Conservation (phyloP, 1,140 invertebrate genomes). For the Drosophila repleta region DNA sequence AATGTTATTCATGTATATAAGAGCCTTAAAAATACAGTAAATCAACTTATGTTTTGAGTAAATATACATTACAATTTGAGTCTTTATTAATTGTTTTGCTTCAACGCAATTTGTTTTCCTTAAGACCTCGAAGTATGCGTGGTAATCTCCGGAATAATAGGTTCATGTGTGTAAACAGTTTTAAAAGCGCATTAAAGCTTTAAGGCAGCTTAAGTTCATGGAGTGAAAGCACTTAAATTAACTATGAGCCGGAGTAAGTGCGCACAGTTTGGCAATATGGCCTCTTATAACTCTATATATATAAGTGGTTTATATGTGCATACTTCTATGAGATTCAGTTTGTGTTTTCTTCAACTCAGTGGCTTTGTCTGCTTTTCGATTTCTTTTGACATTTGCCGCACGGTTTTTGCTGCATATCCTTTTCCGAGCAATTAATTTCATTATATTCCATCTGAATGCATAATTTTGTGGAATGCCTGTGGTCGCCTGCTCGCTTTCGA, state of each 20-base stretch:
- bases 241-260: not conserved
- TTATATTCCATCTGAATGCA: slow-evolving; percentile 65
- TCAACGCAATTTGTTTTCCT: not conserved
- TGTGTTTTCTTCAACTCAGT: not conserved
- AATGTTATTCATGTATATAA: no score
- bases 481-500: slow-evolving; percentile 35
- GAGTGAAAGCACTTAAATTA: slow-evolving; percentile 12
- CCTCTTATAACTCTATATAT: no score
- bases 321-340: not conserved
- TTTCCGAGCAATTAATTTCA: slow-evolving; percentile 73
- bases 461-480: slow-evolving; percentile 56
- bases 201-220: not conserved
- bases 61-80: not conserved
- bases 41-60: no score
- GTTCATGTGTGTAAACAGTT: not conserved
- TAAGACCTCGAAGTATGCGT: no score
- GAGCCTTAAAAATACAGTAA: no score
- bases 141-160: not conserved
- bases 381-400: slow-evolving; percentile 21
- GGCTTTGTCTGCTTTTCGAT: not conserved
- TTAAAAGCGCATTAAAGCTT: slow-evolving; percentile 11
- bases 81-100: not conserved
- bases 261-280: not conserved
- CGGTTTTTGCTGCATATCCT: slow-evolving; percentile 42
- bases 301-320: not conserved